Evolutionary conservation across 1,140 invertebrate species (phyloP).

Genomic region (Drosophila asahinai): DNA sequence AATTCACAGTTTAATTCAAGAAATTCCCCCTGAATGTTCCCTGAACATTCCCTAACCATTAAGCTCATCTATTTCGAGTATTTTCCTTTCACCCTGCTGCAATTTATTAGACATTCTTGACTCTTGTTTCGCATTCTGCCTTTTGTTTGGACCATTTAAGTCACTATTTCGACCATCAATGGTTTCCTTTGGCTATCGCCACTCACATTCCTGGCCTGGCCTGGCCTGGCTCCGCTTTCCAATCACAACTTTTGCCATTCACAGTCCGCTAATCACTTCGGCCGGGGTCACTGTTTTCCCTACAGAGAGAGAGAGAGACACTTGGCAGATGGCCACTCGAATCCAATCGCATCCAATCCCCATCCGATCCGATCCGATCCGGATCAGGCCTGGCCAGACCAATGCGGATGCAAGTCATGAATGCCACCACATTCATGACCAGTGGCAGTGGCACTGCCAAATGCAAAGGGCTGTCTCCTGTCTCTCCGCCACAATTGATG

Average conservation of each 20-base stretch:
- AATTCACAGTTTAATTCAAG: no score
- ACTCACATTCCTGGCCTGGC: constrained; percentile 18
- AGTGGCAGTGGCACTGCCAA: constrained; percentile 38
- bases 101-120: constrained; percentile 6
- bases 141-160: constrained; percentile 7
- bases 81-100: constrained; percentile 22
- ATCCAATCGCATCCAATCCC: constrained; percentile 1
- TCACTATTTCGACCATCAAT: constrained; percentile 17
- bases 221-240: not conserved
- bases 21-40: not conserved
- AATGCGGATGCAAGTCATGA: constrained; percentile 55
- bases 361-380: not conserved
- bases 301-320: not conserved
- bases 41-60: not conserved
- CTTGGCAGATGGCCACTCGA: constrained; percentile 31
- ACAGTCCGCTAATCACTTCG: constrained; percentile 30
- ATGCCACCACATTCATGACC: constrained; percentile 49
- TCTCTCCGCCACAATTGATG: constrained; percentile 22
- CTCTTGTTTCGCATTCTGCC: not conserved
- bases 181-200: constrained; percentile 1
- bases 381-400: not conserved
- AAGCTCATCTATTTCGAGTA: not conserved
- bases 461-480: constrained; percentile 38
- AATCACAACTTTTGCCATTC: constrained; percentile 26
- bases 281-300: constrained; percentile 21